Evolutionary conservation across 2,888 invertebrate species (phyloP), one percentile per base, ranked within the genome.

Genomic region (Melieria crassipennis): DNA sequence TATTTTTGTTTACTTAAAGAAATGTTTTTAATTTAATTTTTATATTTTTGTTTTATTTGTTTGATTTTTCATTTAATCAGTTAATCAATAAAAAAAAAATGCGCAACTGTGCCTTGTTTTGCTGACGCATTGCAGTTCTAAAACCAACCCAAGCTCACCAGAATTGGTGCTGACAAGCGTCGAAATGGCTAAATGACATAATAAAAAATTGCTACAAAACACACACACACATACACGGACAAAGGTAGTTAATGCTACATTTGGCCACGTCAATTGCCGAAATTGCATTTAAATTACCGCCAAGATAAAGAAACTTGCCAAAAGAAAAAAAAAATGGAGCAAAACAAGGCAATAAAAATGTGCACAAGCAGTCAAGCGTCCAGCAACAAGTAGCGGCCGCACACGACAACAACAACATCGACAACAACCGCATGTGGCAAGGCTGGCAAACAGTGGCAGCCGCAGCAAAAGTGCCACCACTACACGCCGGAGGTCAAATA

Each of bases 401-500:
- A n/a, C 13, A 16, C n/a, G 9, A 46, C 30, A 10, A 10, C 48
- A 30, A 46, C 45, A 57, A 10, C 13, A 11, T 5, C 13, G 45
- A 48, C 30, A 61, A 7, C 30, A 30, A 30, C 3, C 1, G 30
- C 30, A 30, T 30, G 30, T 30, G 30, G 30, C 30, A 30, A 30
- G 30, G 30, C 30, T 30, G 30, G 2, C 30, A 30, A 30, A 30
- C 30, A 30, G 30, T 30, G 30, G 30, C 30, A 30, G 30, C 30
- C 30, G 30, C 30, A 30, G 3, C 30, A 30, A 30, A 30, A 30
- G 30, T 30, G 30, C 30, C 30, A 48, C 58, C 61, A 45, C 42
- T 30, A 46, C 64, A 50, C 50, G 69, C 69, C 58, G 57, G 64
- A 64, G 69, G 69, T 69, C 69, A 69, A 71, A 46, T 46, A 47